A percentile compares a stretch with the other conserved stretches of the same genome.
These are phyloP conservation scores for Periophthalmus magnuspinnatus DNA, from an alignment of 2,797 vertebrate species.

Conservation along the genomic window DNA sequence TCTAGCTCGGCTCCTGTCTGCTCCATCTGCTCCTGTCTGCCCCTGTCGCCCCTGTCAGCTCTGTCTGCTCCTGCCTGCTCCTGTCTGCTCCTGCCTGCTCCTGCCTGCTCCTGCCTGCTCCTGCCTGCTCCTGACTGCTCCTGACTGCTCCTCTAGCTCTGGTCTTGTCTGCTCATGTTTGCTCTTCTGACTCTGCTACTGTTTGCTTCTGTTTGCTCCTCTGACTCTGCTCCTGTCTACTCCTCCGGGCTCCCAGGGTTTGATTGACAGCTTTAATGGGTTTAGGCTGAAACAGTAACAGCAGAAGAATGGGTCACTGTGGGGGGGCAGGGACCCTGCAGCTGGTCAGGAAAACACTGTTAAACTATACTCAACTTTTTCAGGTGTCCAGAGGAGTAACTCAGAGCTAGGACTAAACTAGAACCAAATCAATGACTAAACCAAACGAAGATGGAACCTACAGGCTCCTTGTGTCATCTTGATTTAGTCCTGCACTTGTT, in stretches of 20 bases:
- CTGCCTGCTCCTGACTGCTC: not conserved
- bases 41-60: too few species aligned
- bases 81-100: too few species aligned
- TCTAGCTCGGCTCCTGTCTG: too few species aligned
- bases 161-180: not conserved
- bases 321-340: not conserved
- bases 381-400: not conserved
- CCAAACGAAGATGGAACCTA: not conserved
- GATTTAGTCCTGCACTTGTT: not conserved
- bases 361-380: not conserved
- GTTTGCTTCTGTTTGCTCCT: not conserved
- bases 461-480: not conserved
- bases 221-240: not conserved
- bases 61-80: too few species aligned
- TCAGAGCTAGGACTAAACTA: not conserved
- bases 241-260: not conserved
- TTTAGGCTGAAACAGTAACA: conserved; percentile 3
- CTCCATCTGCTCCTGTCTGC: too few species aligned
- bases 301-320: not conserved
- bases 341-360: conserved; percentile 3
- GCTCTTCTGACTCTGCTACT: not conserved
- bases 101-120: too few species aligned
- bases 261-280: conserved; percentile 5
- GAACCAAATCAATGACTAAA: not conserved
- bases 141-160: too few species aligned